Percentiles rank a stretch among this genome's conserved stretches.
These are phyloP conservation scores for Oncorhynchus masou DNA, from an alignment of 2,113 vertebrate species.

Conservation along the genomic window DNA sequence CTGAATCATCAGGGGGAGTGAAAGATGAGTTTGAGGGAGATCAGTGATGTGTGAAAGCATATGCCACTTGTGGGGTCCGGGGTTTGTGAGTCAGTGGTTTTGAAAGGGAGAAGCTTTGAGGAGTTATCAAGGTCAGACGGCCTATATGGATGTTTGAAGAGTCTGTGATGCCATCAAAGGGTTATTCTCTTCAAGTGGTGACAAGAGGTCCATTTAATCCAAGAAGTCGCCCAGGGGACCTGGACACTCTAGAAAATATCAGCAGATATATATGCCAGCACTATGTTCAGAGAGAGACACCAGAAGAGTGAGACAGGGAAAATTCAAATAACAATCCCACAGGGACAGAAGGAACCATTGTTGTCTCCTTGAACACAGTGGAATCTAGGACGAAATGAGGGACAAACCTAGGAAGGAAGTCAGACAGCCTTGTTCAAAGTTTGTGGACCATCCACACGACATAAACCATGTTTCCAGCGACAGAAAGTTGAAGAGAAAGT, in stretches of 20 bases:
- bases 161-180: slow-evolving; percentile 18
- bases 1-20: slow-evolving; percentile 9
- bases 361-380: neutral
- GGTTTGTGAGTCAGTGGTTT: no score
- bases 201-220: slow-evolving; percentile 18
- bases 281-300: slow-evolving; percentile 3
- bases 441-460: no score
- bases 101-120: neutral
- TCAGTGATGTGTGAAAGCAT: slow-evolving; percentile 60
- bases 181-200: slow-evolving; percentile 15
- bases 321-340: neutral
- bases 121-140: slow-evolving; percentile 15
- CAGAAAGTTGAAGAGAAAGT: no score
- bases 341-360: neutral
- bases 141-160: slow-evolving; percentile 3
- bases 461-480: neutral
- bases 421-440: no score
- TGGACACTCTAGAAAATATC: neutral
- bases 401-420: no score
- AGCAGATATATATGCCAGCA: neutral
- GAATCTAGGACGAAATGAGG: neutral
- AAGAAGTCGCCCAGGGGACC: slow-evolving; percentile 19
- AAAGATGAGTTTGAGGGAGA: slow-evolving; percentile 35
- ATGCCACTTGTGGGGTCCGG: slow-evolving; percentile 42
- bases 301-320: neutral